A percentile compares a stretch with the other conserved stretches of the same genome.
Evolutionary conservation across 2,797 vertebrate species (phyloP).

Genomic region (Rhinoraja longicauda): DNA sequence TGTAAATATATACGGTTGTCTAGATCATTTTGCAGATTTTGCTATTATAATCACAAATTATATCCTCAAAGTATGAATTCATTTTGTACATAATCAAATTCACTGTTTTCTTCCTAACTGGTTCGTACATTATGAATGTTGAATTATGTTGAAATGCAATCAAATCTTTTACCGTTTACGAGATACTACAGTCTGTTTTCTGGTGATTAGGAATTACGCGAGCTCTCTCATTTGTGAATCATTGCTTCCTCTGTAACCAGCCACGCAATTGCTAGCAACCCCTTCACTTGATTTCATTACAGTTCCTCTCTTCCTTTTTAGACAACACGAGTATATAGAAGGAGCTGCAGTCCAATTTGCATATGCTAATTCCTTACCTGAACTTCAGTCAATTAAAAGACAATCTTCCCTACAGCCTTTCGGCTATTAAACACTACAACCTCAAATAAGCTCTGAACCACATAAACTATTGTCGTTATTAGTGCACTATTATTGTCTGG

Average conservation of each 20-base stretch:
- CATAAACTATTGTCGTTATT: no score
- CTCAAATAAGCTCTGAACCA: no score
- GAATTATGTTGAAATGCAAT: neutral
- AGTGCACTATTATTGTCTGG: no score
- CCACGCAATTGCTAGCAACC: neutral
- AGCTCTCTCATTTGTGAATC: neutral
- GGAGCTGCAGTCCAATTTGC: neutral
- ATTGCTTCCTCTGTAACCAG: neutral
- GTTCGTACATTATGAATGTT: neutral
- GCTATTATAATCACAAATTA: neutral
- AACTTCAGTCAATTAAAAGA: neutral
- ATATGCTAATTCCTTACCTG: neutral
- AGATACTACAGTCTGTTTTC: neutral
- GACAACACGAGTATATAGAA: neutral
- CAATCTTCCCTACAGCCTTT: no score
- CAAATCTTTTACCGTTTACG: neutral
- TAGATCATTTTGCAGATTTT: neutral
- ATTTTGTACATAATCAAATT: neutral
- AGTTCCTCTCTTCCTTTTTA: neutral
- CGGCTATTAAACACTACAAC: no score
- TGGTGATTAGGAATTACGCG: neutral
- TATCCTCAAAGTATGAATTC: neutral
- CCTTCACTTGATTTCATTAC: neutral
- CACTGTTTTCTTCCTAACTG: neutral
- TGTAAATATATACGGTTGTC: neutral